Conservation (phyloP, 2,113 vertebrate species). For the Tyto alba region DNA sequence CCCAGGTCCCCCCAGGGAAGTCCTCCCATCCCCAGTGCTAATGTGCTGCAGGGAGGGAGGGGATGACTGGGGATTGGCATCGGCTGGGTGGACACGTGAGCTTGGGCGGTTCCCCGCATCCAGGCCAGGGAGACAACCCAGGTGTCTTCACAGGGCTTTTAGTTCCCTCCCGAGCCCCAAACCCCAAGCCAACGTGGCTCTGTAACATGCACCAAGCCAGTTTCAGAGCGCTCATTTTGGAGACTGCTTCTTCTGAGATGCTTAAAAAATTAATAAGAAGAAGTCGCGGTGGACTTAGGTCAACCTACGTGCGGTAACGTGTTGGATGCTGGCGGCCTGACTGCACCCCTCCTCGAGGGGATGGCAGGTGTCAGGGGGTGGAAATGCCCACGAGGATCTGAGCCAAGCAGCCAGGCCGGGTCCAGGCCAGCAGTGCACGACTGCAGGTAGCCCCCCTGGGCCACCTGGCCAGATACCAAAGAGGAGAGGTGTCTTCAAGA, state of each 20-base stretch:
- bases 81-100: rapidly evolving
- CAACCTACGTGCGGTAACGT: neutral
- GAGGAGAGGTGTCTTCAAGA: neutral
- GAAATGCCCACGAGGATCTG: neutral
- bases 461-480: neutral
- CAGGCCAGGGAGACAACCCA: neutral
- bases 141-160: neutral
- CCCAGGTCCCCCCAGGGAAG: neutral
- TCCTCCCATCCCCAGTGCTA: neutral
- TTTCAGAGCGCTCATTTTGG: neutral
- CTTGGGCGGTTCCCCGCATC: neutral
- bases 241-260: neutral
- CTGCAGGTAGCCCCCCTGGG: neutral
- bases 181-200: neutral
- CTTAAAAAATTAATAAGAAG: neutral
- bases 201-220: neutral
- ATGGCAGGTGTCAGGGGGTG: neutral
- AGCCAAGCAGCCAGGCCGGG: neutral
- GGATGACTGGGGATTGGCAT: neutral
- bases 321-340: no score
- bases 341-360: neutral
- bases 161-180: neutral
- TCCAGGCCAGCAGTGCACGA: neutral
- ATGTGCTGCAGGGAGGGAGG: neutral
- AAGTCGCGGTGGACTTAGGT: neutral